A percentile compares a stretch with the other conserved stretches of the same genome.
These are phyloP conservation scores for Drosophila falleni DNA, from an alignment of 2,888 invertebrate species.

Conservation along the genomic window DNA sequence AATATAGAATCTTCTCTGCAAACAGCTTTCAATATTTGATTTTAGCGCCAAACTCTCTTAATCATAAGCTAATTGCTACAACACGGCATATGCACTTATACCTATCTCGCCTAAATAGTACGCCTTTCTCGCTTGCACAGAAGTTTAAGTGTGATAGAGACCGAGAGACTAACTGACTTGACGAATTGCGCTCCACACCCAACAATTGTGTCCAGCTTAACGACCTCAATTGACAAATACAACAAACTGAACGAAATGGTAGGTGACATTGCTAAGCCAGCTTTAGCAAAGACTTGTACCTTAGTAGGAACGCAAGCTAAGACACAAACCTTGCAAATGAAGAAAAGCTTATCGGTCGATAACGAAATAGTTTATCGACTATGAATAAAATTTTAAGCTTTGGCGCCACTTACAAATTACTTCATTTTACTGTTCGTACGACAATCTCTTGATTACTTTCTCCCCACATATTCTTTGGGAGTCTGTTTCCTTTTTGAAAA, in stretches of 20 bases:
- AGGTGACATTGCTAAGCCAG: background rate
- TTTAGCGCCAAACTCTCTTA: background rate
- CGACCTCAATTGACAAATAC: too few relatives aligned
- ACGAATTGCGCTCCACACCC: background rate
- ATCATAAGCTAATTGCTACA: conserved; percentile 15
- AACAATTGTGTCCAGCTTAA: background rate
- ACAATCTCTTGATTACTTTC: too few relatives aligned
- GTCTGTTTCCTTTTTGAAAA: too few relatives aligned
- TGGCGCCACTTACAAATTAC: background rate
- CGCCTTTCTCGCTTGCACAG: background rate
- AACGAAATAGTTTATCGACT: conserved; percentile 7
- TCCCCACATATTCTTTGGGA: too few relatives aligned
- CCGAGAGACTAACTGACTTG: background rate
- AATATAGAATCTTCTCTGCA: background rate
- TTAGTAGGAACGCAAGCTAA: background rate
- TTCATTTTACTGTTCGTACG: too few relatives aligned
- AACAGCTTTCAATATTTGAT: background rate
- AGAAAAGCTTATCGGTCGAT: conserved; percentile 1
- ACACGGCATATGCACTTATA: background rate
- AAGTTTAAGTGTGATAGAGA: background rate
- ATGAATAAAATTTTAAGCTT: background rate
- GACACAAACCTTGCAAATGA: conserved; percentile 1
- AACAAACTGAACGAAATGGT: background rate
- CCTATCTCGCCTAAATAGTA: background rate
- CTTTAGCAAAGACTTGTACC: background rate